Conservation (phyloP, 2,113 vertebrate species). For the Microcebus tavaratra region DNA sequence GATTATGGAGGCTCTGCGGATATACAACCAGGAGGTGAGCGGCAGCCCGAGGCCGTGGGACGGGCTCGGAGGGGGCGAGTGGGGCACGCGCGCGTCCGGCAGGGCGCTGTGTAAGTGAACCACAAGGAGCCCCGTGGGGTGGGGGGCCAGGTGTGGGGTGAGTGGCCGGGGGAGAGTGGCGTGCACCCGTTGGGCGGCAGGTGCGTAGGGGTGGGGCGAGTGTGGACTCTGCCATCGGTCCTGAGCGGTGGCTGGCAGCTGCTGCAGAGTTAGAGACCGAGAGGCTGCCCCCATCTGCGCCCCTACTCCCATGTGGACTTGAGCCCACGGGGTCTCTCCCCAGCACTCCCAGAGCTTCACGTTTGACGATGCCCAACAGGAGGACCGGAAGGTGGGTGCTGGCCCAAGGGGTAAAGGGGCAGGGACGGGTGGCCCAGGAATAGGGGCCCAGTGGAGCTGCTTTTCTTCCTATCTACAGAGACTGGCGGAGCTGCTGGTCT, state of each 20-base stretch:
- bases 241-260: neutral
- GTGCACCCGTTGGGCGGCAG: neutral
- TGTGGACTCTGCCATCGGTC: neutral
- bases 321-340: neutral
- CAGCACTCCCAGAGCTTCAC: slow-evolving; percentile 93
- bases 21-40: slow-evolving; percentile 89
- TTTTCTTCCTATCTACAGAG: slow-evolving; percentile 80
- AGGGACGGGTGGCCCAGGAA: neutral
- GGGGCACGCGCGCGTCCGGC: neutral
- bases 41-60: neutral
- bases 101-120: neutral
- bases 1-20: slow-evolving; percentile 86
- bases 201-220: neutral
- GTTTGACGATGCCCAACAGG: slow-evolving; percentile 88
- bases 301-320: neutral
- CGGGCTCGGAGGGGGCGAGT: neutral
- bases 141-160: neutral
- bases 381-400: slow-evolving; percentile 88
- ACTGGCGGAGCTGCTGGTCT: slow-evolving; percentile 89
- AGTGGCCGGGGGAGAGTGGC: neutral
- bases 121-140: neutral
- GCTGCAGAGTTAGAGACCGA: neutral
- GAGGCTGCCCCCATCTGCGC: neutral
- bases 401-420: neutral
- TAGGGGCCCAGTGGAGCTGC: neutral